Conservation (phyloP, 2,797 vertebrate genomes). For the Melanitta fusca region DNA sequence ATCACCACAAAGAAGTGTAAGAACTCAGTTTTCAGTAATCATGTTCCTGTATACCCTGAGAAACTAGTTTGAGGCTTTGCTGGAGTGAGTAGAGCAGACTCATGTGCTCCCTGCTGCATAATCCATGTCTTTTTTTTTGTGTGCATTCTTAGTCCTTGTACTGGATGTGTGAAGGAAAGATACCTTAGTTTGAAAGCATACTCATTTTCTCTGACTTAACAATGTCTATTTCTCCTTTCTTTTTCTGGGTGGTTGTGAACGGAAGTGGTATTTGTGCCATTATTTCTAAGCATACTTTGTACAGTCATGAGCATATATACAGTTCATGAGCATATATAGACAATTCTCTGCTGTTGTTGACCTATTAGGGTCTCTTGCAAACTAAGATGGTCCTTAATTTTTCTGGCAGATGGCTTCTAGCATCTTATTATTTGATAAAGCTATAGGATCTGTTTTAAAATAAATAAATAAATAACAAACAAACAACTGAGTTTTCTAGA, state of each 20-base stretch:
- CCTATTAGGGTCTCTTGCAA: background rate
- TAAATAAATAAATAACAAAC: no score
- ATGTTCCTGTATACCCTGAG: background rate
- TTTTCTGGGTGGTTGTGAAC: background rate
- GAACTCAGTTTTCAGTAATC: constrained; percentile 6
- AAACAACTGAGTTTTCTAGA: background rate
- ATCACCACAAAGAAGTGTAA: fast-evolving
- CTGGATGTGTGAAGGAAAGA: background rate
- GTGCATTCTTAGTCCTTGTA: background rate
- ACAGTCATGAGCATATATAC: background rate
- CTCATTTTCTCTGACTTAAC: background rate
- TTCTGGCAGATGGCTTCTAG: background rate
- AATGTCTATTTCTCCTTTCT: background rate
- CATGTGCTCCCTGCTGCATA: constrained; percentile 1
- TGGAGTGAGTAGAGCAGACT: background rate
- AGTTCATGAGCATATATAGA: background rate
- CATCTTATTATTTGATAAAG: background rate
- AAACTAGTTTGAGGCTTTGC: background rate
- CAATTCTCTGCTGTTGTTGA: background rate
- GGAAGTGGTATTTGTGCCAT: background rate
- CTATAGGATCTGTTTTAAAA: background rate
- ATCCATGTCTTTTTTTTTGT: background rate
- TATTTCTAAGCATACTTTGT: background rate
- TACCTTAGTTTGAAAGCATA: background rate
- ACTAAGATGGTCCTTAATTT: background rate